Conservation (phyloP, 1,140 invertebrate species). For the Plectrocnemia conspersa region DNA sequence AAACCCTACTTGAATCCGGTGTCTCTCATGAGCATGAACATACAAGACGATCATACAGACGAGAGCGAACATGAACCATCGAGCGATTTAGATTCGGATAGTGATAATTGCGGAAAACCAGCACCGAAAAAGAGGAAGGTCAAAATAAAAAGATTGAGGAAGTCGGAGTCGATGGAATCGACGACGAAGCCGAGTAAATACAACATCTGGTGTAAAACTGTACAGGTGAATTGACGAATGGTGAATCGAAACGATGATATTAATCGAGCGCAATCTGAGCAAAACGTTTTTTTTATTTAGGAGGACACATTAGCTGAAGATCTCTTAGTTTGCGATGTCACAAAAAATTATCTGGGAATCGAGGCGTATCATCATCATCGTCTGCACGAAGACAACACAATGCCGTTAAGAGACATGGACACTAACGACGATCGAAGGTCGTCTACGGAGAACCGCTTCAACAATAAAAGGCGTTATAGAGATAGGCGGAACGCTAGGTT, state of each 20-base stretch:
- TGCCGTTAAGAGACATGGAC: conserved; percentile 4
- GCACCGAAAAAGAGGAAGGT: conserved; percentile 30
- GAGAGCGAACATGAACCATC: conserved; percentile 28
- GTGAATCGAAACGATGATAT: neutral
- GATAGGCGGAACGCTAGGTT: conserved; percentile 58
- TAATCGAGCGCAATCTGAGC: no score
- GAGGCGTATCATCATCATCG: conserved; percentile 26
- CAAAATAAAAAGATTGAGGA: conserved; percentile 21
- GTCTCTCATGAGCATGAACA: conserved; percentile 33
- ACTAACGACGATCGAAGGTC: conserved; percentile 1
- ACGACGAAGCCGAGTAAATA: conserved; percentile 28
- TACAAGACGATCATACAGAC: conserved; percentile 28
- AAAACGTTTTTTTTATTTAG: conserved; percentile 20
- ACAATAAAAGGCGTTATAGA: conserved; percentile 53
- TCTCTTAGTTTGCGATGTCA: conserved; percentile 29
- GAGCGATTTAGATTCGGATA: conserved; percentile 29
- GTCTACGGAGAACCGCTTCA: neutral
- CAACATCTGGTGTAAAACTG: conserved; percentile 32
- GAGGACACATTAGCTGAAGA: conserved; percentile 33
- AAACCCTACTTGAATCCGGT: conserved; percentile 25
- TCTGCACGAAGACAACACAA: conserved; percentile 17
- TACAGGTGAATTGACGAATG: conserved; percentile 18
- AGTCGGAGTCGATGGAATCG: conserved; percentile 6
- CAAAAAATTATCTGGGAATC: conserved; percentile 30
- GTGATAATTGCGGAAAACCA: conserved; percentile 20